Percentiles rank a stretch among this genome's conserved stretches.
Conservation (phyloP, 2,888 invertebrate genomes). For the Gymnoscelis rufifasciata region DNA sequence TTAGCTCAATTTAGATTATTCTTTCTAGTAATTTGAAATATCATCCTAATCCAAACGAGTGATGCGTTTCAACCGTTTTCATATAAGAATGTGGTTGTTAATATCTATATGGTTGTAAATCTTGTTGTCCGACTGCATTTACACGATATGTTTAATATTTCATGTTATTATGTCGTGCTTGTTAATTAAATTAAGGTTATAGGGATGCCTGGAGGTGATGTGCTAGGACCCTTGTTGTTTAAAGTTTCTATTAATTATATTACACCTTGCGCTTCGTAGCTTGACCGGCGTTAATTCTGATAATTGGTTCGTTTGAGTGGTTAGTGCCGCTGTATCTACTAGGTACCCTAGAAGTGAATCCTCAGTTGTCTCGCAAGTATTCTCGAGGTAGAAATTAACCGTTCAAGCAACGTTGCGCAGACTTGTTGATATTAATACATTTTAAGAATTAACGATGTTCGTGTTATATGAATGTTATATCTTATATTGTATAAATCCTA, state of each 20-base stretch:
- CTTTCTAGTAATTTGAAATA: background rate
- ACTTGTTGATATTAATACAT: slow-evolving; percentile 3
- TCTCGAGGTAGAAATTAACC: no score
- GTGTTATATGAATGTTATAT: background rate
- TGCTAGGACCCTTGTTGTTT: slow-evolving; percentile 29
- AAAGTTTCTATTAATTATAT: slow-evolving; percentile 10
- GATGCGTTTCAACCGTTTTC: slow-evolving; percentile 26
- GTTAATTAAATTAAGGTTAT: slow-evolving; percentile 34
- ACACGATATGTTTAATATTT: slow-evolving; percentile 44
- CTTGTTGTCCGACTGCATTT: slow-evolving; percentile 49
- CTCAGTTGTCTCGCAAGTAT: no score
- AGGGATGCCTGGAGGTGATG: slow-evolving; percentile 34
- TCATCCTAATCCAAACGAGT: background rate
- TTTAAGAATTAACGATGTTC: background rate
- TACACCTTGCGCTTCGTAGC: background rate
- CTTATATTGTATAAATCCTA: slow-evolving; percentile 15
- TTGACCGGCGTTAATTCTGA: background rate
- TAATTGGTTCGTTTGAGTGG: no score
- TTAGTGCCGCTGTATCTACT: no score
- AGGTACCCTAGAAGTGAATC: no score
- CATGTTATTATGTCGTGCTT: slow-evolving; percentile 46
- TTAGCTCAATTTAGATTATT: slow-evolving; percentile 10
- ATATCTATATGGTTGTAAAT: slow-evolving; percentile 32
- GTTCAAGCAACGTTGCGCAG: background rate
- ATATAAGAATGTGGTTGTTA: slow-evolving; percentile 30